Base-by-base conservation (phyloP, 1,140 invertebrate species). In the Papilio polytes region DNA sequence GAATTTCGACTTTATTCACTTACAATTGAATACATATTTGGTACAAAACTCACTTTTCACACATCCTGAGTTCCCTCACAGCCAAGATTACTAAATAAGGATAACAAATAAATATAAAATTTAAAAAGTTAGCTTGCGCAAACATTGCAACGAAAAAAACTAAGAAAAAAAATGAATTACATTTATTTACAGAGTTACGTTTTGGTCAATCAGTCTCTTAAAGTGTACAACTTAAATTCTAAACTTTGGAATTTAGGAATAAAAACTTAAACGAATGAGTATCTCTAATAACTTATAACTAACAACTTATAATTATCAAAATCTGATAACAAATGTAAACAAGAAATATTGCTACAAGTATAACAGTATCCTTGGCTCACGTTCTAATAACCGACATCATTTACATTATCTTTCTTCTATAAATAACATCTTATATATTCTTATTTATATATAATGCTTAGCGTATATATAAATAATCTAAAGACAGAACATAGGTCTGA, bases 31-130 rank as follows among this genome's bases (percentile, higher is more conserved):
- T 78, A 81, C 59, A 84, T 15, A 82, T 85, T 85, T 86, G 85
- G 84, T 90, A 90, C 80, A 88, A 87, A 89, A 87, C 83, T 84
- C 76, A 84, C 77, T 81, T 78, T 74, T 85, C 80, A 81, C 83
- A 85, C 83, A 83, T 84, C 86, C 83, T 87, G 82, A 83, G 85
- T 81, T 84, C 81, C 85, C 85, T 91, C 91, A 92, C 91, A 92
- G 91, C 90, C 91, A 90, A 84, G 82, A 82, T 85, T 18, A 26
- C 20, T 51, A 26, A 51, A 51, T 15, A 76, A 76, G 83, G 72
- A 83, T 80, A 82, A 86, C 80, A 84, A 82, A 81, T 46, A 81
- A 84, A 80, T 70, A 41, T 80, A 77, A 70, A 78, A 82, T 22
- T 56, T 77, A n/a, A 56, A 48, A 77, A n/a, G 41, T 36, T n/a